Evolutionary conservation across 2,888 invertebrate genomes (phyloP), one percentile per base, ranked within the genome.

Genomic region (Gari tellinella): DNA sequence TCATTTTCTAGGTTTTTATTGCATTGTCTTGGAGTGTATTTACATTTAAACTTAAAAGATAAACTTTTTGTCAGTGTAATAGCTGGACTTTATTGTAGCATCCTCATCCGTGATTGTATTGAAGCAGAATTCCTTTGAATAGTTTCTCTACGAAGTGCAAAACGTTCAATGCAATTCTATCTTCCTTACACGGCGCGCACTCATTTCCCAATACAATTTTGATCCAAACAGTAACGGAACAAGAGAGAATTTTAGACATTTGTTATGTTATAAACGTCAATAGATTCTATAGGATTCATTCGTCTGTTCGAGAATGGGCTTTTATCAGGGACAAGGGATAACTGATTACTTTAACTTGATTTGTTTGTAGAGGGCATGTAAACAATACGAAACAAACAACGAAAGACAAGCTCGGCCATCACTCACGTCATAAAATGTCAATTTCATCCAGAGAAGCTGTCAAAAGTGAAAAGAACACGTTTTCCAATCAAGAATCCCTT

Each of bases 381-480:
- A 78, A 78, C 72, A 78, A 73, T 73, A 63, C 57, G 53, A 55
- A 26, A 31, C 65, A 73, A 78, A 74, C 73, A 73, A 8, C 4
- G 10, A 15, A 63, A 67, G 73, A 78, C 78, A 78, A 64, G 67
- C 66, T 63, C 38, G 23, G 63, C 70, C 70, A 60, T 63, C 55
- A 15, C 31, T 37, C 45, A 40, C 57, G 78, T 78, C 78, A 78
- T 78, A 78, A 78, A 74, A 73, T 69, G 78, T 74, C 78, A 78
- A 78, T 78, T 74, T 70, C 68, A 55, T 48, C 57, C 56, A 26
- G 58, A 40, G 61, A 38, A 43, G 40, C 62, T 72, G 77, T 62
- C 77, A 77, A 40, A 57, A 10, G 19, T 43, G 68, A 69, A 77
- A 67, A 70, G 70, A 69, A 64, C 52, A 67, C 70, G 64, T 60